phyloP scores from a whole-genome alignment of 2,888 invertebrate genomes.

The Drosophila siamana region DNA sequence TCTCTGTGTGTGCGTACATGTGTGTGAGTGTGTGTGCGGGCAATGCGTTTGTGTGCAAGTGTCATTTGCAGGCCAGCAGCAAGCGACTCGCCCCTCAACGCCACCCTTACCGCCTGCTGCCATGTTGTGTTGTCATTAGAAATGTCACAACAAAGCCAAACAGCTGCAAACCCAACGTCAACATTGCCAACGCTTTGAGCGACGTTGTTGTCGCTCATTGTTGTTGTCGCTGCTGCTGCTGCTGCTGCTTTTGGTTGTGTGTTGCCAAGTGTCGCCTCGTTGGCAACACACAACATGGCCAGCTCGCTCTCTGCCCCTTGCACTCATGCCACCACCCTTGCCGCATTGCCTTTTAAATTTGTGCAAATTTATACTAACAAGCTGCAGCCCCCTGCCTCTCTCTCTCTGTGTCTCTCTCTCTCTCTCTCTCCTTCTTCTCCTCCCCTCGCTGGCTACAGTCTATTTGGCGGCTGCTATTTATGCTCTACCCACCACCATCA shows the following conservation, averaged over 20 bases:
- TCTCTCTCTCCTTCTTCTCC: background rate
- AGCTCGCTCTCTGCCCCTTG: background rate
- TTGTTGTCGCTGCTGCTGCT: constrained; percentile 23
- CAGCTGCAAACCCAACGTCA: constrained; percentile 75
- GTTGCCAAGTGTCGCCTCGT: constrained; percentile 59
- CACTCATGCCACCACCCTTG: background rate
- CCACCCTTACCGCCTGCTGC: constrained; percentile 4
- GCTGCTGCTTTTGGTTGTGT: constrained; percentile 50
- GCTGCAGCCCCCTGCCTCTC: constrained; percentile 22
- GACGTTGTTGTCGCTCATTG: constrained; percentile 22
- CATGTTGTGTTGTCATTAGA: constrained; percentile 75
- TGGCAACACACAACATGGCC: constrained; percentile 43
- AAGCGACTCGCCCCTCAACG: constrained; percentile 5
- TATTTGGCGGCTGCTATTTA: constrained; percentile 16
- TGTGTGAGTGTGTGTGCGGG: background rate
- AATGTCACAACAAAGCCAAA: constrained; percentile 81
- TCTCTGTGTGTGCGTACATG: background rate
- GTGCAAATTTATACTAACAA: constrained; percentile 68
- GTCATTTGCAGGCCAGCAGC: constrained; percentile 68
- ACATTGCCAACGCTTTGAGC: constrained; percentile 60
- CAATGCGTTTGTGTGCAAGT: constrained; percentile 44
- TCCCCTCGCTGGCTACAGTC: background rate
- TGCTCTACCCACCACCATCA: background rate
- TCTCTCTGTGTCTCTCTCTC: background rate
- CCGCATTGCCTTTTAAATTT: constrained; percentile 53